Percentiles rank a stretch among this genome's conserved stretches.
Evolutionary conservation across 2,797 vertebrate genomes (phyloP).

Genomic region (Chloroceryle amazona): DNA sequence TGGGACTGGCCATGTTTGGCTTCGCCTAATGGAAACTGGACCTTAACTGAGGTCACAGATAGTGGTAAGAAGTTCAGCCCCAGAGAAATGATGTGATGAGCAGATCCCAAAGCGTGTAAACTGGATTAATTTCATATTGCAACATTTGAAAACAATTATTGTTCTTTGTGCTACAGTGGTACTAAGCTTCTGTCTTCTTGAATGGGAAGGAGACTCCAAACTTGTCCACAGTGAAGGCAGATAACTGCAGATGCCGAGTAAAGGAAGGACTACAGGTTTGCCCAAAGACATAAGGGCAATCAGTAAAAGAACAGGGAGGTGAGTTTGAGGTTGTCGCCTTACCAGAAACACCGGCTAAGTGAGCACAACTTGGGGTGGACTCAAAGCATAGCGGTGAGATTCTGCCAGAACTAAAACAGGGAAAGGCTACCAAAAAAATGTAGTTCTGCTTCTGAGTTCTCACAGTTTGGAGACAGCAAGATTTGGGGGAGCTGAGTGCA

Average conservation of each 20-base stretch:
- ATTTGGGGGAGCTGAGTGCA: background rate
- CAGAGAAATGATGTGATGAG: background rate
- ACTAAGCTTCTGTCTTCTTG: slow-evolving; percentile 30
- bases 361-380: background rate
- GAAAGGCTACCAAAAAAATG: background rate
- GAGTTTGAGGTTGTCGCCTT: background rate
- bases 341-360: background rate
- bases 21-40: background rate
- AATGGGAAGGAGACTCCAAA: background rate
- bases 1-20: background rate
- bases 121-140: background rate
- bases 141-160: slow-evolving; percentile 52
- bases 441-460: background rate
- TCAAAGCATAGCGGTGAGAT: background rate
- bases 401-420: background rate
- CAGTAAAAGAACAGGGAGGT: background rate
- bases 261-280: background rate
- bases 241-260: background rate
- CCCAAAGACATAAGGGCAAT: background rate
- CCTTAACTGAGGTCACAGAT: background rate
- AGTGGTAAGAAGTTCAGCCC: background rate
- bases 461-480: background rate
- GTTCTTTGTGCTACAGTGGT: slow-evolving; percentile 10
- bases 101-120: background rate
- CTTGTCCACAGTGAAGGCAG: background rate